Evolutionary conservation across 1,140 invertebrate genomes (phyloP).

Genomic region (Rhynchophorus ferrugineus): DNA sequence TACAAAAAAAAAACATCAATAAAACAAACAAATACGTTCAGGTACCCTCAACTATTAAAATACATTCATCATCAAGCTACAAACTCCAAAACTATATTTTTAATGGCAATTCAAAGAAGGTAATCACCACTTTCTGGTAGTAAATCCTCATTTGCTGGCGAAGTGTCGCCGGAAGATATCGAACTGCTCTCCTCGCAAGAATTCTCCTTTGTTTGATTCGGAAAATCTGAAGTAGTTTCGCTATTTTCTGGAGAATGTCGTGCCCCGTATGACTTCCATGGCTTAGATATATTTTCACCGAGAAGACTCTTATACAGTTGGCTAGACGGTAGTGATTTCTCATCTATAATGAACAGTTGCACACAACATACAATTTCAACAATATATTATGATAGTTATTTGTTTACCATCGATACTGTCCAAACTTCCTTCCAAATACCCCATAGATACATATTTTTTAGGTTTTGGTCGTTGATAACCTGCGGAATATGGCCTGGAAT

Average conservation of each 20-base stretch:
- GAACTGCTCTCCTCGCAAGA: slow-evolving; percentile 12
- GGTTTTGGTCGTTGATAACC: slow-evolving; percentile 23
- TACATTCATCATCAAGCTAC: no score
- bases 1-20: background rate
- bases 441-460: slow-evolving; percentile 15
- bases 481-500: slow-evolving; percentile 29
- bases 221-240: slow-evolving; percentile 15
- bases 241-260: slow-evolving; percentile 8
- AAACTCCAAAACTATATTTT: no score
- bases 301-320: slow-evolving; percentile 29
- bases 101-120: no score
- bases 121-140: no score
- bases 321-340: slow-evolving; percentile 26
- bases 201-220: slow-evolving; percentile 16
- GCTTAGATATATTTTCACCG: slow-evolving; percentile 27
- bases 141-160: slow-evolving; percentile 1
- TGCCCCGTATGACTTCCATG: slow-evolving; percentile 19
- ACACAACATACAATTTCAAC: no score
- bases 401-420: slow-evolving; percentile 25
- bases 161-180: slow-evolving; percentile 18
- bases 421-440: slow-evolving; percentile 20
- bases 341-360: slow-evolving; percentile 22
- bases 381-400: slow-evolving; percentile 3
- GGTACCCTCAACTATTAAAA: no score
- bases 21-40: no score